Evolutionary conservation across 1,140 invertebrate genomes (phyloP), one percentile per base, ranked within the genome.

Genomic region (Holotrichia oblita): DNA sequence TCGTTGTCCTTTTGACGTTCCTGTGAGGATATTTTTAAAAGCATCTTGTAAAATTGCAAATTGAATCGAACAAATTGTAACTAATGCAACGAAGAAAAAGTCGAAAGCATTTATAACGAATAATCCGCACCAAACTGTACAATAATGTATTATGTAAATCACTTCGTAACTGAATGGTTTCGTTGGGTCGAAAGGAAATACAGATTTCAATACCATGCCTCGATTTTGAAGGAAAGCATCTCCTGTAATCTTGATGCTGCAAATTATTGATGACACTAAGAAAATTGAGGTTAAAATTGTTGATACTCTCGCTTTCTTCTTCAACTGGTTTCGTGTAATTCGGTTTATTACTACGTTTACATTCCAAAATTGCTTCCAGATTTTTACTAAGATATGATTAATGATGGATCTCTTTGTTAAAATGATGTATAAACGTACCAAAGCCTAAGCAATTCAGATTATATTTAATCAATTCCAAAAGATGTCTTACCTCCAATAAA

Each of bases 331-430:
- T 3, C n/a, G 4, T 40, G 12, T 10, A 14, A 10, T 24, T 27
- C 3, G 44, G 2, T 22, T 8, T 6, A 0, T 24, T 7, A 76
- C 10, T n/a, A 42, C 41, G 6, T 48, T 24, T 12, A 76, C 24
- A 12, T 41, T 3, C 74, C 74, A 76, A 12, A 76, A 76, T 40
- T 76, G 3, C 8, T 48, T 22, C 74, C 74, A 76, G 20, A 76
- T 55, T 24, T 76, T 76, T 6, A n/a, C 40, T 14, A 76, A 14
- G 17, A 76, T 55, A 4, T 20, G 7, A 22, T 76, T 76, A 34
- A 74, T 40, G 73, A 41, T 42, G 0, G 7, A 9, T 41, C 24
- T 74, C 20, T 74, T 74, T 6, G 41, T 41, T 3, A 74, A 3
- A 7, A 74, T 24, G 0, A n/a, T 41, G 17, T 74, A 42, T 41